Evolutionary conservation across 1,140 invertebrate species (phyloP).

Genomic region (Achroia grisella): DNA sequence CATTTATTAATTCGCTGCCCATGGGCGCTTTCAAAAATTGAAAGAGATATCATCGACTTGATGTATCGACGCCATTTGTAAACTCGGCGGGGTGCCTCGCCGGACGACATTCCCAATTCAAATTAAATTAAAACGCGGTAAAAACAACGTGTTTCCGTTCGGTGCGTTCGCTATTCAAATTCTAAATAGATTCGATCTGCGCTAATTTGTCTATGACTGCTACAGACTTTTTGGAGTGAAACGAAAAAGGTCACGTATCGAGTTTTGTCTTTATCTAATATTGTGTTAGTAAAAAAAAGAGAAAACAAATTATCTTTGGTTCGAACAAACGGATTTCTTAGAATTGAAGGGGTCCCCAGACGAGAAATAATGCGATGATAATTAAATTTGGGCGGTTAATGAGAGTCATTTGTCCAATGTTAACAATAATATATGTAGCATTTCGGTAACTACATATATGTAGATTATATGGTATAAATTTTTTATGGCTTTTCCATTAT

Average conservation of each 20-base stretch:
- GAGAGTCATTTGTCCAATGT: slow-evolving; percentile 34
- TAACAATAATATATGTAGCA: slow-evolving; percentile 12
- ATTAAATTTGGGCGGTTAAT: slow-evolving; percentile 44
- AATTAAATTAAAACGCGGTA: slow-evolving; percentile 69
- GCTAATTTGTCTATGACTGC: slow-evolving; percentile 68
- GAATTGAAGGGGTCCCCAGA: slow-evolving; percentile 23
- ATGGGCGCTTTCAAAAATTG: slow-evolving; percentile 58
- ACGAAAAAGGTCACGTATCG: slow-evolving; percentile 10
- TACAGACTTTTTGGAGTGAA: slow-evolving; percentile 11
- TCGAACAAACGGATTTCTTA: slow-evolving; percentile 15
- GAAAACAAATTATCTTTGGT: slow-evolving; percentile 8
- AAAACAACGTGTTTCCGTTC: slow-evolving; percentile 64
- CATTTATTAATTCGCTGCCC: slow-evolving; percentile 60
- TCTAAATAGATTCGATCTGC: slow-evolving; percentile 60
- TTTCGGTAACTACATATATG: slow-evolving; percentile 3
- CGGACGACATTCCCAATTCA: slow-evolving; percentile 59
- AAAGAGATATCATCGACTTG: slow-evolving; percentile 71
- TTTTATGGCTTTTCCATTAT: no score
- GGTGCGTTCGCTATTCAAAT: slow-evolving; percentile 51
- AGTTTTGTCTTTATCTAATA: slow-evolving; percentile 7
- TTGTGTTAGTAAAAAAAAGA: slow-evolving; percentile 3
- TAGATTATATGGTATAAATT: no score
- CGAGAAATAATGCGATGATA: slow-evolving; percentile 34
- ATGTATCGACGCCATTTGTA: slow-evolving; percentile 70
- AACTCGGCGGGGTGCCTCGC: slow-evolving; percentile 53